These are phyloP conservation scores for Strigamia crassipes DNA, from an alignment of 2,888 invertebrate genomes.

Conservation along the genomic window DNA sequence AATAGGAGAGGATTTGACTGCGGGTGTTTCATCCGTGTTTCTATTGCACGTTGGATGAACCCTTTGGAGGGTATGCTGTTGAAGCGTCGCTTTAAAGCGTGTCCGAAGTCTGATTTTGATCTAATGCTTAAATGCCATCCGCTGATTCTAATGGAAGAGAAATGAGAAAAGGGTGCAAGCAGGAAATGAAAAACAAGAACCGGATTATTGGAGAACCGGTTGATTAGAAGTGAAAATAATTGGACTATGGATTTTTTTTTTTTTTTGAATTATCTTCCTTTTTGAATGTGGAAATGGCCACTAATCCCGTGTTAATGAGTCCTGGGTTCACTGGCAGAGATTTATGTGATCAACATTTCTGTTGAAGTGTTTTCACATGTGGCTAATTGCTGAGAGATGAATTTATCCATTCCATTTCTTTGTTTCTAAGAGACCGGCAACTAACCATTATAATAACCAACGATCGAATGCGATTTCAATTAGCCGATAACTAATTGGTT, in stretches of 20 bases:
- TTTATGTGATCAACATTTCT: background rate
- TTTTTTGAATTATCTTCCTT: background rate
- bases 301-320: conserved; percentile 16
- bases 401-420: no score
- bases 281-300: background rate
- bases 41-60: background rate
- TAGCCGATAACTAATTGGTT: background rate
- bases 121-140: background rate
- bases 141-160: background rate
- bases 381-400: no score
- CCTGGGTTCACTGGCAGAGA: background rate
- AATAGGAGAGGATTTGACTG: background rate
- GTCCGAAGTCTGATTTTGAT: background rate
- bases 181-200: conserved; percentile 5
- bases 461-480: background rate
- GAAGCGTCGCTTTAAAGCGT: background rate
- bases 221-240: conserved; percentile 6
- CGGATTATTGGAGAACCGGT: background rate
- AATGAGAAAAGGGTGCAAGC: background rate
- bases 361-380: background rate
- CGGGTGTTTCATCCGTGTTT: background rate
- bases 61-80: background rate
- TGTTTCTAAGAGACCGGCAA: background rate
- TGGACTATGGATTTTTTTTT: background rate
- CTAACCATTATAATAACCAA: background rate